These are phyloP conservation scores for Calliphora vomitoria DNA, from an alignment of 2,888 invertebrate genomes.

Conservation along the genomic window DNA sequence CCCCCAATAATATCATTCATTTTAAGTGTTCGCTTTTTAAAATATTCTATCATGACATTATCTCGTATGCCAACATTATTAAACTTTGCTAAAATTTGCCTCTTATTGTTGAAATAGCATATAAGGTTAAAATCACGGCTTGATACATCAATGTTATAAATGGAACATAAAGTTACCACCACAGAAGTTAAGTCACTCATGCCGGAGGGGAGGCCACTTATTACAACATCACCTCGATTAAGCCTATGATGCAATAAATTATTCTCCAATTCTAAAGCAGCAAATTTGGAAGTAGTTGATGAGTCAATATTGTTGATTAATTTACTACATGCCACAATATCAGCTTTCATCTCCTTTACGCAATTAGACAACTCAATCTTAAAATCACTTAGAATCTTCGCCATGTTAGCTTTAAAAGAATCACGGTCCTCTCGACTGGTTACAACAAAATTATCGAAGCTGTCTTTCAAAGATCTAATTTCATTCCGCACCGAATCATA, in stretches of 20 bases:
- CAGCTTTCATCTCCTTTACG: not conserved
- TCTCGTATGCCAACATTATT: no score
- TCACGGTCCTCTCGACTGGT: not conserved
- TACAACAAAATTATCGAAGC: not conserved
- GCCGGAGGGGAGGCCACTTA: not conserved
- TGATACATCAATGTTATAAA: not conserved
- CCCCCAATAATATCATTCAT: no score
- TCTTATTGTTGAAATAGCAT: not conserved
- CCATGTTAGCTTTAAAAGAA: not conserved
- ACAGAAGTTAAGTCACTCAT: not conserved
- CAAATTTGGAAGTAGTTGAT: not conserved
- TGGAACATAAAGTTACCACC: not conserved
- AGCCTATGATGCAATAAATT: not conserved
- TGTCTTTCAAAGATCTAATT: not conserved
- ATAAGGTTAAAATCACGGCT: not conserved
- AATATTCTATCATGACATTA: no score
- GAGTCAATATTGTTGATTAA: not conserved
- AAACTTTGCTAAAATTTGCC: no score
- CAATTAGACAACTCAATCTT: not conserved
- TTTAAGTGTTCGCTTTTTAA: no score
- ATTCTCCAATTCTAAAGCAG: not conserved
- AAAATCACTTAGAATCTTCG: not conserved
- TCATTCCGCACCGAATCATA: not conserved
- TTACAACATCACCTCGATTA: not conserved
- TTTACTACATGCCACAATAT: not conserved